Base-by-base conservation (phyloP, 2,113 vertebrate genomes). In the Hemiprocne comata region DNA sequence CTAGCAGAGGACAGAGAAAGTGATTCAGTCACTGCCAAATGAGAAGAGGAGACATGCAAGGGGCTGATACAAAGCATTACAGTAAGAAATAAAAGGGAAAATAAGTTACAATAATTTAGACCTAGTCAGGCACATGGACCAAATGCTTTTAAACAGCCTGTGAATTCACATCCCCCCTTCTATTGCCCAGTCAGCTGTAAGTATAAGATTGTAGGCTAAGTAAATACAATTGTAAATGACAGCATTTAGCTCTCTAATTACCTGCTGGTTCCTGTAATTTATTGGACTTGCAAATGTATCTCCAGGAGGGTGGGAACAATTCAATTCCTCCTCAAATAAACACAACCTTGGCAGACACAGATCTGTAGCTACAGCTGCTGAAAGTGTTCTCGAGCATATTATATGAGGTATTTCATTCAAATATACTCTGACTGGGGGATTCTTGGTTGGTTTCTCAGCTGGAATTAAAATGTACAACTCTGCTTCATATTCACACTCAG, bases 161-260 rank as follows among this genome's bases (percentile, higher is more conserved):
- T 38, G 77, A 73, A 33, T 67, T 24, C 53, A 40, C 33, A 44
- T 78, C 44, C 18, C 10, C 16, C 65, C 67, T 81, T 65, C 33
- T 82, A 60, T 60, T 46, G 53, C 50, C 28, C 87, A 73, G 38
- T 53, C 65, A 42, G 13, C 44, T 91, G 17, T 51, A 74, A 95
- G 17, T 33, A 44, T 36, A 48, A 89, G 26, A 90, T 31, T 91
- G 34, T 51, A 85, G 18, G 55, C 50, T 93, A 95, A 96, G 91
- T 55, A 90, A 90, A 76, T 73, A 61, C 25, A 25, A 76, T 25
- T 92, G 51, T 40, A 89, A 89, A 97, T 33, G 14, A 83, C 46
- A 91, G 53, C 54, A 60, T 93, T 91, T 69, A 95, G 44, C 51
- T 86, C 34, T 87, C 57, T 95, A 91, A 91, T 92, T 93, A 87